Evolutionary conservation across 2,113 vertebrate species (phyloP), one percentile per base, ranked within the genome.

Genomic region (Plecotus auritus): DNA sequence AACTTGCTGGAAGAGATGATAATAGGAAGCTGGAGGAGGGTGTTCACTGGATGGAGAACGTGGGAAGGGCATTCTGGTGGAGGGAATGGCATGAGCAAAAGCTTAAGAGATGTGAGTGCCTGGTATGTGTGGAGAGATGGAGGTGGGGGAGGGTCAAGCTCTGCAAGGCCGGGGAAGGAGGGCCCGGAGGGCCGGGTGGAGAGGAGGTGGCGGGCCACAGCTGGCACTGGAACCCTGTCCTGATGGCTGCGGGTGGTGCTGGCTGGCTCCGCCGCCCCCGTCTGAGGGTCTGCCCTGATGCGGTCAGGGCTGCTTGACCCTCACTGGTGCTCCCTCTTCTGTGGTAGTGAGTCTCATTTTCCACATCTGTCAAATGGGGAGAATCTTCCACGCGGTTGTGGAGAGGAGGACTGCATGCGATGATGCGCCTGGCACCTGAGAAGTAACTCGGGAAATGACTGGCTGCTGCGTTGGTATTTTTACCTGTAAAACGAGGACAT

Each of bases 321-420:
- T 40, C n/a, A 4, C 1, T 7, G 2, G 30, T 4, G 9, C 9
- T 17, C 37, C 7, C 32, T 42, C 40, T 23, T 37, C 35, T 61
- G 40, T n/a, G 45, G 54, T 32, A n/a, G 28, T 20, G 59, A 72
- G 85, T 81, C 95, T 97, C 85, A 47, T 72, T 96, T 82, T 92
- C 59, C 67, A 54, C 2, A 4, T 77, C 87, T 73, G 80, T 93
- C 16, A 17, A n/a, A 7, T 59, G 89, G 91, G 47, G 42, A 73
- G 82, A 42, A 12, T 37, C 32, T 3, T 13, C 9, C 26, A 2
- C 18, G 18, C n/a, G 35, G 45, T 51, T 84, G 51, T 14, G 47
- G 59, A 26, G 40, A 86, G 54, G 76, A 30, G 54, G 76, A 30
- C 32, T 14, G 28, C 7, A 4, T n/a, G n/a, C 40, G n/a, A 32